These are phyloP conservation scores for Atrichornis clamosus DNA, from an alignment of 2,113 vertebrate genomes.

Conservation along the genomic window DNA sequence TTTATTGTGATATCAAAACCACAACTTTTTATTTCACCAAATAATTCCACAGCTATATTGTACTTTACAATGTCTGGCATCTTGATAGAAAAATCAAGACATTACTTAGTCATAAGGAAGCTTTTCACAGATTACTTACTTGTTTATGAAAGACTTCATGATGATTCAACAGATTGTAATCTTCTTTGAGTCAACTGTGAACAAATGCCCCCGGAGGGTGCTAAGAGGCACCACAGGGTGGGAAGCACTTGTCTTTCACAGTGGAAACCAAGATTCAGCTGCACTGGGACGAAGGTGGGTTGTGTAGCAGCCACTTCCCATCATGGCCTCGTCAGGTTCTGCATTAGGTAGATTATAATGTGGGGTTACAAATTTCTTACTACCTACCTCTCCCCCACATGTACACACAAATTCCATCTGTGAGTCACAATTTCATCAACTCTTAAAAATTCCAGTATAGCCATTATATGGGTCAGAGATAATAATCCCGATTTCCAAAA, in stretches of 20 bases:
- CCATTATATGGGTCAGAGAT: neutral
- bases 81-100: neutral
- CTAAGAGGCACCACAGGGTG: neutral
- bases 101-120: neutral
- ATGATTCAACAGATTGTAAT: neutral
- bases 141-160: neutral
- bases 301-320: neutral
- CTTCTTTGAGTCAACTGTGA: neutral
- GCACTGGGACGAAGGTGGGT: neutral
- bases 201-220: neutral
- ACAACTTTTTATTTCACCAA: neutral
- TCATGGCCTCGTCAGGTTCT: neutral
- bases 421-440: neutral
- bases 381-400: fast-evolving
- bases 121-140: neutral
- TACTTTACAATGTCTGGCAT: neutral
- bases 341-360: neutral
- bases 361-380: neutral
- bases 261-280: neutral
- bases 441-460: neutral
- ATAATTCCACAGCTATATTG: neutral
- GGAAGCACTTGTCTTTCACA: neutral
- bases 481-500: neutral
- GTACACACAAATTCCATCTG: neutral
- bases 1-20: neutral